Evolutionary conservation across 2,113 vertebrate species (phyloP).

Genomic region (Empidonax alnorum): DNA sequence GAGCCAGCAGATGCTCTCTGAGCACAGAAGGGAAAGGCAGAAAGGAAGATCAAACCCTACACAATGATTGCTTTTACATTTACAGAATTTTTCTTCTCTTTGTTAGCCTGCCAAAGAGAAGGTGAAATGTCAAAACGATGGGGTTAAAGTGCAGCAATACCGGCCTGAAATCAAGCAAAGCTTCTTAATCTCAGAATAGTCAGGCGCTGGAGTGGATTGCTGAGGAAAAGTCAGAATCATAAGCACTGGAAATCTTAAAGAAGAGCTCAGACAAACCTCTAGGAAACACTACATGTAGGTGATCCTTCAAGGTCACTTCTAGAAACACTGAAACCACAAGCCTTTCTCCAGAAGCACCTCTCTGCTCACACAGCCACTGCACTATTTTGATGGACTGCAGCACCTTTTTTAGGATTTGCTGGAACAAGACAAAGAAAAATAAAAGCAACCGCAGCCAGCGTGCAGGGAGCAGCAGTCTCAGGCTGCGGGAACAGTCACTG

Average conservation of each 20-base stretch:
- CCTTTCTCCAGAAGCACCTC: neutral
- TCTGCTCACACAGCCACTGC: neutral
- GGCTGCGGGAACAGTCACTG: neutral
- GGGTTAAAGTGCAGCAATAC: neutral
- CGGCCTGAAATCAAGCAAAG: neutral
- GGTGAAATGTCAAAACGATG: neutral
- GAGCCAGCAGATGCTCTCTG: neutral
- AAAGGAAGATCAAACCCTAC: neutral
- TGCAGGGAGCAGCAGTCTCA: neutral
- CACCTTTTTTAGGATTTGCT: neutral
- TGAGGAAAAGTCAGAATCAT: neutral
- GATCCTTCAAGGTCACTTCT: constrained; percentile 41
- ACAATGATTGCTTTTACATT: neutral
- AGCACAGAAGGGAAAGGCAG: neutral
- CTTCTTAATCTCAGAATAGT: neutral
- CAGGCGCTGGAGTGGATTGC: neutral
- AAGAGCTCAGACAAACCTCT: neutral
- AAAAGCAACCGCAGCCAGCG: neutral
- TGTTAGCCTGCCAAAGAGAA: neutral
- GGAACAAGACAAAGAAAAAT: neutral
- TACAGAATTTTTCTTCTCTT: neutral
- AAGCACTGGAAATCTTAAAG: neutral
- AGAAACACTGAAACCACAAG: neutral
- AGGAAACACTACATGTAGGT: neutral
- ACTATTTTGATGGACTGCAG: neutral